Conservation (phyloP, 2,113 vertebrate genomes). For the Coturnix japonica region DNA sequence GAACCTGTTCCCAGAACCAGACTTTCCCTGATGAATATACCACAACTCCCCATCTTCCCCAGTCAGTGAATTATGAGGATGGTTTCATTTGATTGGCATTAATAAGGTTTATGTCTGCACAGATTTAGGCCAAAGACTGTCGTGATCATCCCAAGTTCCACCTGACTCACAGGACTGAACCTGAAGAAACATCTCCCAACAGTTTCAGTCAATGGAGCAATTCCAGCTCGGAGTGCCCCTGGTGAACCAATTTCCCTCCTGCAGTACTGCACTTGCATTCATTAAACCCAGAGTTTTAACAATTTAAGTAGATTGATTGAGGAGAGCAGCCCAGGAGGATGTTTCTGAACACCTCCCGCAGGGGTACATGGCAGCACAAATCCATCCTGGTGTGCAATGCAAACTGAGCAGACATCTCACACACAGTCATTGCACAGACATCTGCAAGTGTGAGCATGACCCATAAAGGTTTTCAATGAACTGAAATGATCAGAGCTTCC, state of each 20-base stretch:
- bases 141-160: not conserved
- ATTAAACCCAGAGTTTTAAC: conserved; percentile 31
- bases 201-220: not conserved
- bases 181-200: not conserved
- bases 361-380: not conserved
- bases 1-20: not conserved
- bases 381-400: not conserved
- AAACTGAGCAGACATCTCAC: not conserved
- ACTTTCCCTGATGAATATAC: not conserved
- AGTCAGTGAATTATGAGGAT: not conserved
- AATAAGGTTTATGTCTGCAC: not conserved
- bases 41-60: not conserved
- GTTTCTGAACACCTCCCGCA: not conserved
- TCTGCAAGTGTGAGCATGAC: not conserved
- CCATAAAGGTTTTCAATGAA: not conserved
- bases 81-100: not conserved
- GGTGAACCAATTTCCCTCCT: not conserved
- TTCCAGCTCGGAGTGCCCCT: not conserved
- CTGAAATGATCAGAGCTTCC: not conserved
- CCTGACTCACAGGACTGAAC: not conserved
- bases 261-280: not conserved
- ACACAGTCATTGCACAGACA: not conserved
- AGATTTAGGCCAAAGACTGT: not conserved
- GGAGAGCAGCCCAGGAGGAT: not conserved
- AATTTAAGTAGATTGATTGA: conserved; percentile 29